Conservation (phyloP, 2,113 vertebrate species). For the Serilophus lunatus region DNA sequence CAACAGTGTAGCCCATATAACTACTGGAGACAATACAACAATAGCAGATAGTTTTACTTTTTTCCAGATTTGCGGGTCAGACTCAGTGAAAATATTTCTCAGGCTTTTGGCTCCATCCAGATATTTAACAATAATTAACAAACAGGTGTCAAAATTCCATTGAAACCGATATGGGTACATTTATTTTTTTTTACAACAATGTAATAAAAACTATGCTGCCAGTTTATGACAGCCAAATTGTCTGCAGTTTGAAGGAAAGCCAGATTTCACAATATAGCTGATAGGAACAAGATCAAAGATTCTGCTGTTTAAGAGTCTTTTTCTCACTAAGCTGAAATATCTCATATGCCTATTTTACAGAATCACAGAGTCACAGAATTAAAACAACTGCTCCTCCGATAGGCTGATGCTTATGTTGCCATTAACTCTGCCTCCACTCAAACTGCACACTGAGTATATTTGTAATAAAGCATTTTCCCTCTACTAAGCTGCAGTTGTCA, state of each 20-base stretch:
- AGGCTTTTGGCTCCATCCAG: background rate
- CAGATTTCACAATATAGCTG: background rate
- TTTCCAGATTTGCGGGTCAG: background rate
- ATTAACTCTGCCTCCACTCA: background rate
- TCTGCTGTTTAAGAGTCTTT: background rate
- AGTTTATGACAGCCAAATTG: slow-evolving; percentile 41
- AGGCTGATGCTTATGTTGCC: background rate
- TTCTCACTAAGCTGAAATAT: background rate
- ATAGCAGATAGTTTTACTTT: background rate
- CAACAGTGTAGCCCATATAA: background rate
- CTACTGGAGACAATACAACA: background rate
- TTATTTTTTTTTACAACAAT: slow-evolving; percentile 12
- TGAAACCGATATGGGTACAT: background rate
- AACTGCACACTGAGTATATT: background rate
- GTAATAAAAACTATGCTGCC: background rate
- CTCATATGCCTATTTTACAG: background rate
- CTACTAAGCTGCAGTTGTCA: background rate
- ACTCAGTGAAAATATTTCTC: background rate
- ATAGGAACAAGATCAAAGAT: slow-evolving; percentile 5
- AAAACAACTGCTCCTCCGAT: background rate
- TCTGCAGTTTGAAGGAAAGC: background rate
- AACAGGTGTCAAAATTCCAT: background rate
- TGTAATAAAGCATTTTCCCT: background rate
- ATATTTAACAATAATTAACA: slow-evolving; percentile 29
- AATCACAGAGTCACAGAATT: no score